Conservation (phyloP, 1,140 invertebrate species). For the Psilanteris sp. region DNA sequence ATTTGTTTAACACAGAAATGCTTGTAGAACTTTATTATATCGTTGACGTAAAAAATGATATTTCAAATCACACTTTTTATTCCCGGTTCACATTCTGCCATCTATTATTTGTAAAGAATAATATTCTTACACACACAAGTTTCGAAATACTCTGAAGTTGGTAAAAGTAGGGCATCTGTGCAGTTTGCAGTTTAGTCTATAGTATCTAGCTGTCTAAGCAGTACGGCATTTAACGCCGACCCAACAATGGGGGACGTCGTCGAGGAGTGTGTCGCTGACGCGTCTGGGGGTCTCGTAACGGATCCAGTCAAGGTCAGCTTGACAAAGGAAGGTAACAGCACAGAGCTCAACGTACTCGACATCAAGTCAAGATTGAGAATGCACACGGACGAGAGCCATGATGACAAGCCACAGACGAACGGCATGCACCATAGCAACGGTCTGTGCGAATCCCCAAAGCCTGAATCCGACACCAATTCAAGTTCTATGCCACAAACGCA, state of each 20-base stretch:
- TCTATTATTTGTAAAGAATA: no score
- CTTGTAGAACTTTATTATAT: no score
- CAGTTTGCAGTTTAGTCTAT: no score
- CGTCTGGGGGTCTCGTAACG: not conserved
- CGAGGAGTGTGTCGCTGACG: not conserved
- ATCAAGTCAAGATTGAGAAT: slow-evolving; percentile 73
- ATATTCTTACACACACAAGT: no score
- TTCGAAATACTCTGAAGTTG: no score
- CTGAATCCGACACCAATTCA: slow-evolving; percentile 47
- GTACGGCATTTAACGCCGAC: not conserved
- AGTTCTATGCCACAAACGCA: slow-evolving; percentile 58
- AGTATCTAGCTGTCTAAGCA: no score
- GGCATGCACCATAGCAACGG: slow-evolving; percentile 73
- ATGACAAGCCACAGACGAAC: slow-evolving; percentile 70
- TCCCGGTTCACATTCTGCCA: no score
- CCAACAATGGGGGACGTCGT: slow-evolving; percentile 22
- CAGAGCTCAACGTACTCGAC: slow-evolving; percentile 64
- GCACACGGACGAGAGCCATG: slow-evolving; percentile 21
- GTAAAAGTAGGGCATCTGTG: no score
- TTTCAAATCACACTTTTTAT: no score
- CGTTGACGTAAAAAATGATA: no score
- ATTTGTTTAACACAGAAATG: no score
- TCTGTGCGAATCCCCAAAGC: slow-evolving; percentile 68
- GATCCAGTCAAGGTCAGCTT: slow-evolving; percentile 25
- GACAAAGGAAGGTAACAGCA: slow-evolving; percentile 44